These are phyloP conservation scores for Hycleus cichorii DNA, from an alignment of 1,140 invertebrate genomes.

Conservation along the genomic window DNA sequence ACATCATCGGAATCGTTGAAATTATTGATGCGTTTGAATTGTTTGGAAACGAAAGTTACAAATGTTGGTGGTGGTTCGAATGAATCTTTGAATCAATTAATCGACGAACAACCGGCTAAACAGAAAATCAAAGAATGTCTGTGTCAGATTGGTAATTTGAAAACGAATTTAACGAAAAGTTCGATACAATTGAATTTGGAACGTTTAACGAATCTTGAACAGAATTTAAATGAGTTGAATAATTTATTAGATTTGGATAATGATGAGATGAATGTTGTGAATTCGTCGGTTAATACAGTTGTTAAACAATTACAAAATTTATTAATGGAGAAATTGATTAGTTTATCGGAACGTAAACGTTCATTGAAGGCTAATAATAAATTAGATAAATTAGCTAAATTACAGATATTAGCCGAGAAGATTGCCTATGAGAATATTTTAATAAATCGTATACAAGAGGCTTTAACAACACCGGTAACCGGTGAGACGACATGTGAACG, in stretches of 20 bases:
- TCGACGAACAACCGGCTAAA: slow-evolving; percentile 40
- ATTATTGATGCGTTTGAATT: slow-evolving; percentile 63
- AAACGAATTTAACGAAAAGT: slow-evolving; percentile 19
- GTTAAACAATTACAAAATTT: slow-evolving; percentile 58
- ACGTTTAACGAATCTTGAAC: slow-evolving; percentile 49
- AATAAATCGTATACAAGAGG: slow-evolving; percentile 43
- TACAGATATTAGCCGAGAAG: slow-evolving; percentile 65
- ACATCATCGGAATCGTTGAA: slow-evolving; percentile 66
- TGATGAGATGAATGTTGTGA: slow-evolving; percentile 44
- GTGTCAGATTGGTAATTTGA: slow-evolving; percentile 24
- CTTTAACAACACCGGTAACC: slow-evolving; percentile 40
- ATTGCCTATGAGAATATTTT: slow-evolving; percentile 68
- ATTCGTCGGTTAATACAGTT: slow-evolving; percentile 52
- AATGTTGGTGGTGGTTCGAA: slow-evolving; percentile 50
- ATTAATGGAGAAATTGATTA: slow-evolving; percentile 55
- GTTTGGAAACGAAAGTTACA: slow-evolving; percentile 64
- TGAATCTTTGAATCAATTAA: slow-evolving; percentile 44
- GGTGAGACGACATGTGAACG: slow-evolving; percentile 48
- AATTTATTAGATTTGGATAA: slow-evolving; percentile 49
- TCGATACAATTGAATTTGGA: slow-evolving; percentile 19
- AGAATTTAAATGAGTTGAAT: slow-evolving; percentile 50
- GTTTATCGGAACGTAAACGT: slow-evolving; percentile 55
- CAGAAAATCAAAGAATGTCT: slow-evolving; percentile 36
- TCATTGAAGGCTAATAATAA: slow-evolving; percentile 52
- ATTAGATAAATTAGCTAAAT: slow-evolving; percentile 55